Evolutionary conservation across 2,113 vertebrate species (phyloP).

Genomic region (Corythornis cristatus): DNA sequence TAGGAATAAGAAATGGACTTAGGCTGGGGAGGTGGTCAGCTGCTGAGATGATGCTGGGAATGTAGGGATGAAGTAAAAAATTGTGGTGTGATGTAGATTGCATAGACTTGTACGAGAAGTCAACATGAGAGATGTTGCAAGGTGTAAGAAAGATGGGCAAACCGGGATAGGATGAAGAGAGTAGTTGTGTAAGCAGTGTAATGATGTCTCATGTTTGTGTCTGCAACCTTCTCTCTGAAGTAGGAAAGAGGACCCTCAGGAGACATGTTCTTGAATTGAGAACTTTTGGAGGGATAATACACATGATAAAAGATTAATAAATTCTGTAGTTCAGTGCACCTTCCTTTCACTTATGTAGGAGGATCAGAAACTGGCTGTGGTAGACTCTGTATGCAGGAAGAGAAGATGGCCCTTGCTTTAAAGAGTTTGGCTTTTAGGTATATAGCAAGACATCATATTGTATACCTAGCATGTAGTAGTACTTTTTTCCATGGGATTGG

Average conservation of each 20-base stretch:
- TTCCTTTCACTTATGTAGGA: not conserved
- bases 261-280: not conserved
- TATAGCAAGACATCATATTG: not conserved
- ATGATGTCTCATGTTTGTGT: not conserved
- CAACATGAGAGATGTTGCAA: not conserved
- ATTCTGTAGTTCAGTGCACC: not conserved
- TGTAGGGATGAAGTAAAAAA: fast-evolving
- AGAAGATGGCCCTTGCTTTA: not conserved
- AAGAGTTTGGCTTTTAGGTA: not conserved
- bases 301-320: not conserved
- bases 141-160: not conserved
- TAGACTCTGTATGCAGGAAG: not conserved
- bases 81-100: not conserved
- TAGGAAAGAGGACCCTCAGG: not conserved
- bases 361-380: not conserved
- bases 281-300: not conserved
- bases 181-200: not conserved
- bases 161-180: not conserved
- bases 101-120: not conserved
- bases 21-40: not conserved
- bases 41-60: not conserved
- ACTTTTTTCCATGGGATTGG: not conserved
- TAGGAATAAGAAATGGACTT: not conserved
- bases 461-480: not conserved
- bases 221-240: not conserved